These are phyloP conservation scores for Eueides isabella DNA, from an alignment of 1,140 invertebrate species.

Conservation along the genomic window DNA sequence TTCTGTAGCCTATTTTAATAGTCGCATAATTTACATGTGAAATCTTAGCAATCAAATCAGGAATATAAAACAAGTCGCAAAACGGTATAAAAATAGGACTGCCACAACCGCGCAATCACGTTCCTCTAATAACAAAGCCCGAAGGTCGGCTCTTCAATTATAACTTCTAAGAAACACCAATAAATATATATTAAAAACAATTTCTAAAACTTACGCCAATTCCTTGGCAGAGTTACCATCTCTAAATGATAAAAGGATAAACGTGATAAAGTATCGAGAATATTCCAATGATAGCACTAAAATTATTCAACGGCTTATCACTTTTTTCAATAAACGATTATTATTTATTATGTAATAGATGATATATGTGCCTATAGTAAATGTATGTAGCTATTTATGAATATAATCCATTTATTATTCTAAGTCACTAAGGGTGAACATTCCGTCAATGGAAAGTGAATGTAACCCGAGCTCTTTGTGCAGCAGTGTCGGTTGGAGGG, in stretches of 20 bases:
- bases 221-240: constrained; percentile 16
- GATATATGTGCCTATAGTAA: not conserved
- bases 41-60: not conserved
- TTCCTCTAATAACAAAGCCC: constrained; percentile 31
- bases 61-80: constrained; percentile 11
- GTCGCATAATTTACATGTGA: not conserved
- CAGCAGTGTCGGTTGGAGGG: constrained; percentile 42
- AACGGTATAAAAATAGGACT: constrained; percentile 29
- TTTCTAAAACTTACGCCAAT: constrained; percentile 26
- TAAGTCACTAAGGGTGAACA: constrained; percentile 29
- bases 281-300: constrained; percentile 29
- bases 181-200: constrained; percentile 17
- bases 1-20: too few relatives aligned
- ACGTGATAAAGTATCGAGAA: constrained; percentile 15
- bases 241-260: constrained; percentile 18
- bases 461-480: constrained; percentile 49
- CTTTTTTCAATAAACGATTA: not conserved
- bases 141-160: constrained; percentile 34
- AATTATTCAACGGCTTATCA: constrained; percentile 3
- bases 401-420: not conserved
- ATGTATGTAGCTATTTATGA: not conserved
- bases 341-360: not conserved
- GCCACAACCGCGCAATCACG: constrained; percentile 25
- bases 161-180: constrained; percentile 30
- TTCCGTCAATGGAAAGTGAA: constrained; percentile 58